Evolutionary conservation across 2,888 invertebrate genomes (phyloP), one percentile per base, ranked within the genome.

Genomic region (Panorpa germanica): DNA sequence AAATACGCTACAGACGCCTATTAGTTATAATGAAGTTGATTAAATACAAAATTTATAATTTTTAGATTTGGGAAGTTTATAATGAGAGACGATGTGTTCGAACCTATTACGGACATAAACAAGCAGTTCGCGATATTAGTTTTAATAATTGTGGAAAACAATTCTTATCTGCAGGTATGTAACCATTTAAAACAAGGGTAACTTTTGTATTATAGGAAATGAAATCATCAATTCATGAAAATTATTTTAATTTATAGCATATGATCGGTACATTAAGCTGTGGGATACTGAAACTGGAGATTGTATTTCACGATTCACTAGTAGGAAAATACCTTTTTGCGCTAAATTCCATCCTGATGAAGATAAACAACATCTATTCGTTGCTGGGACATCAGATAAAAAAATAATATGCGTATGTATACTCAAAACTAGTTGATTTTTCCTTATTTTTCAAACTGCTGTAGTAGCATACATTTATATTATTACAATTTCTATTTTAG

Each of bases 231-330:
- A 9, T 9, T 6, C 25, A 20, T 6, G 8, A 9, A 13, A 26
- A 16, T 18, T 29, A 19, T 36, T 25, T 34, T 47, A 60, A 18
- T 56, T 61, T 41, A 52, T 59, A 63, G 78, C 73, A 0, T 96
- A 93, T 55, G 96, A 98, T 59, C 72, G 93, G 31, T 95, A 85
- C 48, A 86, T 96, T 34, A 98, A 98, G 57, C 59, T 99, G 24
- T 99, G 98, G 98, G 96, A 99, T 53, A 96, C 96, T 0, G 98
- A 99, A 61, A 86, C 85, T 0, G 96, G 96, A 25, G 70, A 69
- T 40, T 85, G 82, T 36, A 52, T 82, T 17, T 71, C 73, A 0
- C 63, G 90, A 24, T 98, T 95, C 57, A 88, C 91, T 11, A 93
- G 88, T 28, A 69, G 90, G 32, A 98, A 98, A 56, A 88, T 96